These are phyloP conservation scores for Theocolax elegans DNA, from an alignment of 1,140 invertebrate species.

Conservation along the genomic window DNA sequence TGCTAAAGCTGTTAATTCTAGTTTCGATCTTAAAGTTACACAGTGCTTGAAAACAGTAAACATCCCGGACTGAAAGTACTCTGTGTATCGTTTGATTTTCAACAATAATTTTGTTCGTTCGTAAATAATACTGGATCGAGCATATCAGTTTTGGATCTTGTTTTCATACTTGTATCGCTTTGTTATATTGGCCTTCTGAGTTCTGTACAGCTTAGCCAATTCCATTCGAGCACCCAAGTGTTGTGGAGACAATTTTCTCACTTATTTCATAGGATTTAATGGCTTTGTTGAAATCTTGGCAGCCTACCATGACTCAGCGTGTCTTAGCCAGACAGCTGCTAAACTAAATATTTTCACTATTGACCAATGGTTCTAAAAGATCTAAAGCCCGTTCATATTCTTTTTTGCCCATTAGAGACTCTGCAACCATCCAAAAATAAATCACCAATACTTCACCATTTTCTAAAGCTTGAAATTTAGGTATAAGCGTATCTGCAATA, in stretches of 20 bases:
- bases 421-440: conserved; percentile 90
- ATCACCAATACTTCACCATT: conserved; percentile 84
- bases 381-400: conserved; percentile 75
- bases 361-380: conserved; percentile 75
- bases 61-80: conserved; percentile 81
- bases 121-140: conserved; percentile 81
- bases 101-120: conserved; percentile 81
- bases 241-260: conserved; percentile 83
- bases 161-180: conserved; percentile 81
- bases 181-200: conserved; percentile 76
- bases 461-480: conserved; percentile 72
- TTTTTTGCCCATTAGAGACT: conserved; percentile 83
- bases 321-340: conserved; percentile 89
- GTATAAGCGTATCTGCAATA: conserved; percentile 67
- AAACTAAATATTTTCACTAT: conserved; percentile 80
- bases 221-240: conserved; percentile 85
- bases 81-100: conserved; percentile 74
- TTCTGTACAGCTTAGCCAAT: conserved; percentile 82
- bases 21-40: conserved; percentile 73
- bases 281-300: conserved; percentile 79
- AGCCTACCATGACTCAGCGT: conserved; percentile 86
- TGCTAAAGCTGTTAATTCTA: conserved; percentile 72
- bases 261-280: conserved; percentile 82
- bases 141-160: conserved; percentile 75
- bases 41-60: conserved; percentile 82